A percentile compares a stretch with the other conserved stretches of the same genome.
Conservation (phyloP, 2,113 vertebrate genomes). For the Ploceus nigricollis region DNA sequence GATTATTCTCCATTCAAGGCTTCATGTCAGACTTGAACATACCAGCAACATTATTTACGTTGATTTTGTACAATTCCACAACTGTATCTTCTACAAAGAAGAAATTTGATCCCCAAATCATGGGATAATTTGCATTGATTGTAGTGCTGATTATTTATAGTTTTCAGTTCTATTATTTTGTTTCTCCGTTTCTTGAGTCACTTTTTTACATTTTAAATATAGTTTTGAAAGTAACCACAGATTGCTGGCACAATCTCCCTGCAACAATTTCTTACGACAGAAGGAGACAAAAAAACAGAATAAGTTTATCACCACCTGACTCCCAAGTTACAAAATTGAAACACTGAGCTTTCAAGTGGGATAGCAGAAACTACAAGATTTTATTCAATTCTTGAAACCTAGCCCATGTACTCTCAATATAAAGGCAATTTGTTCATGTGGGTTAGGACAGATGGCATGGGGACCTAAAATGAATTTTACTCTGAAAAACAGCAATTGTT, state of each 20-base stretch:
- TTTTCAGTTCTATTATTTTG: not conserved
- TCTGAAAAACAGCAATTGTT: not conserved
- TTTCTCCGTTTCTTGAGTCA: not conserved
- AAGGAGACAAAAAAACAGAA: not conserved
- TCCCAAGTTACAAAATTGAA: not conserved
- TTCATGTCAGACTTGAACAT: not conserved
- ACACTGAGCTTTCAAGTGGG: not conserved
- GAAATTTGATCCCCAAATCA: too few relatives aligned
- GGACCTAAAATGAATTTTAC: not conserved
- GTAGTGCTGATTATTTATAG: not conserved
- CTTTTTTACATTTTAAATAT: not conserved
- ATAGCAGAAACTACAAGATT: not conserved
- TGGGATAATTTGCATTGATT: not conserved
- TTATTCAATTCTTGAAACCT: conserved; percentile 1
- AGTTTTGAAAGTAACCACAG: not conserved
- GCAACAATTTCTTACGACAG: not conserved
- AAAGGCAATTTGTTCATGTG: conserved; percentile 21
- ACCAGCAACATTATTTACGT: not conserved
- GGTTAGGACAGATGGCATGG: conserved; percentile 7
- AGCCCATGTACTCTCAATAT: not conserved
- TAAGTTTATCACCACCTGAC: not conserved
- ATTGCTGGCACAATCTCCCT: not conserved
- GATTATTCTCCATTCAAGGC: not conserved
- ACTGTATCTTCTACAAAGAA: not conserved
- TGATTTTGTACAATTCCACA: not conserved